These are phyloP conservation scores for Scleropages formosus DNA, from an alignment of 2,797 vertebrate species.

Conservation along the genomic window DNA sequence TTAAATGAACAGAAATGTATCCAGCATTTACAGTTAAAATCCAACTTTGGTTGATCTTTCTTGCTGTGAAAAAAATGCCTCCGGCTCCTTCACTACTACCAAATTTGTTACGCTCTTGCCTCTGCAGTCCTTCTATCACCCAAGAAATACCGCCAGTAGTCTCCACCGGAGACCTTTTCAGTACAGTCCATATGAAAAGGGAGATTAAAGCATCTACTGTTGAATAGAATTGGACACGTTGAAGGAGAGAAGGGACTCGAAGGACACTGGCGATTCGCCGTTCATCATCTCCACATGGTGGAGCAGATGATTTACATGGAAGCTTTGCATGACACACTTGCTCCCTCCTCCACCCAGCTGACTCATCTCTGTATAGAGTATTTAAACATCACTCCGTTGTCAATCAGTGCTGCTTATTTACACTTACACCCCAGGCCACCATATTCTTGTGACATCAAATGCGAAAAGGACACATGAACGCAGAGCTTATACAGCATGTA, in stretches of 20 bases:
- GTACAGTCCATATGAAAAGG: background rate
- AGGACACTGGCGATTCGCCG: background rate
- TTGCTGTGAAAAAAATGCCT: background rate
- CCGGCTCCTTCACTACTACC: background rate
- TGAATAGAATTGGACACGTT: background rate
- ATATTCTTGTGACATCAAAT: constrained; percentile 56
- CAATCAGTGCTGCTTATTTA: constrained; percentile 57
- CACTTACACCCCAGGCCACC: constrained; percentile 57
- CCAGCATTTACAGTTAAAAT: no score
- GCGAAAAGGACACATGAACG: constrained; percentile 53
- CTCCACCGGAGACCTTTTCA: background rate
- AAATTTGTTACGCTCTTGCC: background rate
- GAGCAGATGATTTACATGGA: constrained; percentile 19
- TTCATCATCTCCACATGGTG: constrained; percentile 8
- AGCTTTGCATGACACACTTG: background rate
- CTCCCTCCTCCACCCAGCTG: constrained; percentile 24
- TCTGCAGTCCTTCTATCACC: no score
- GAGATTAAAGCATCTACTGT: background rate
- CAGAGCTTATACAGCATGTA: constrained; percentile 49
- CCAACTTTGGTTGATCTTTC: background rate
- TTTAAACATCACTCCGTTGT: constrained; percentile 47
- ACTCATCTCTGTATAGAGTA: constrained; percentile 47
- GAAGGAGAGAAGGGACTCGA: background rate
- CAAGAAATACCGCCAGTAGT: background rate
- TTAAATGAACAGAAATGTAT: no score